Conservation (phyloP, 2,888 invertebrate species). For the Pyrocoelia pectoralis region DNA sequence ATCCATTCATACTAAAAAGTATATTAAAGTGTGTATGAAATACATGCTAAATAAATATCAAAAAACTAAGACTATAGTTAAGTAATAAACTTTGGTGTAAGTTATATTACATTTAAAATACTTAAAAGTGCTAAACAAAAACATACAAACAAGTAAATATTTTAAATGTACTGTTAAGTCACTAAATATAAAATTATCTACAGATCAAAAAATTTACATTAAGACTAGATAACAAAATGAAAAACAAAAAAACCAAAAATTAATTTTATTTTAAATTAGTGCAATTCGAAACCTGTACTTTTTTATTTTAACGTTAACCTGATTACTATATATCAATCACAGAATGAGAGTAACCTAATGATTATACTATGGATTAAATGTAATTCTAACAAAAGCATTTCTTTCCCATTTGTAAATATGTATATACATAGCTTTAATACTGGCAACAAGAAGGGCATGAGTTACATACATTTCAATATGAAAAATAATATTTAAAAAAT, state of each 20-base stretch:
- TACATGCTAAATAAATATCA: constrained; percentile 19
- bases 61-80: constrained; percentile 13
- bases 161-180: constrained; percentile 15
- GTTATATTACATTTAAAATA: constrained; percentile 18
- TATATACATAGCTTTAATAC: not conserved
- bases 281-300: constrained; percentile 8
- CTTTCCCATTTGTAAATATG: constrained; percentile 4
- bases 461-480: not conserved
- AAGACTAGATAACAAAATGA: constrained; percentile 38
- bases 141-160: constrained; percentile 7
- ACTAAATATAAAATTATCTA: constrained; percentile 19
- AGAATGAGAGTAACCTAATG: constrained; percentile 3
- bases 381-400: constrained; percentile 10
- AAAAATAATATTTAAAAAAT: constrained; percentile 12
- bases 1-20: not conserved
- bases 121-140: not conserved
- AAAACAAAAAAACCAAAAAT: constrained; percentile 22
- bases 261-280: constrained; percentile 3
- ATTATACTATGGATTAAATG: constrained; percentile 2
- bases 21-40: not conserved
- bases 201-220: constrained; percentile 26
- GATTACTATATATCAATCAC: constrained; percentile 16
- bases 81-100: constrained; percentile 19
- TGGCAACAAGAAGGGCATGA: not conserved
- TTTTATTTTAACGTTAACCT: constrained; percentile 1